Conservation (phyloP, 2,888 invertebrate genomes). For the Neelides folsomi region DNA sequence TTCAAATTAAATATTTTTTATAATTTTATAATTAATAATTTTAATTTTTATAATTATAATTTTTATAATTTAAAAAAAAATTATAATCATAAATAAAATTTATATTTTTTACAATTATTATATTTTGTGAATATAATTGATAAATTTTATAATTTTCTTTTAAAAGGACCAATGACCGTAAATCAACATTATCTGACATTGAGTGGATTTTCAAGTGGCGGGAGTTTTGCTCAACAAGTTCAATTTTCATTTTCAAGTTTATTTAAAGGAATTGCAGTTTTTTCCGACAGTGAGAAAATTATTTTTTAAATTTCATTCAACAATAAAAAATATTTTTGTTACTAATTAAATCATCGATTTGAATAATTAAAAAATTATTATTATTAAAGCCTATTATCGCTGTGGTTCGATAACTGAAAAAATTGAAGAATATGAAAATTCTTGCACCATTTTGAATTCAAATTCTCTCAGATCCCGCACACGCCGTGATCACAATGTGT, state of each 20-base stretch:
- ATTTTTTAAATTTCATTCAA: background rate
- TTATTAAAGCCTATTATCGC: conserved; percentile 25
- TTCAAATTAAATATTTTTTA: too few relatives aligned
- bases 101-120: too few relatives aligned
- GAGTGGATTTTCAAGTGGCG: conserved; percentile 31
- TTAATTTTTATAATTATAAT: too few relatives aligned
- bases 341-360: too few relatives aligned
- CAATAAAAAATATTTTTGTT: background rate
- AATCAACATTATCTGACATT: conserved; percentile 20
- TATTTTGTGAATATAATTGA: too few relatives aligned
- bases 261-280: conserved; percentile 29
- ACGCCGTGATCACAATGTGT: conserved; percentile 1
- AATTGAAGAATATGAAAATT: conserved; percentile 26
- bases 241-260: conserved; percentile 27
- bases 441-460: conserved; percentile 19
- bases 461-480: conserved; percentile 6
- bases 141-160: too few relatives aligned
- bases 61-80: too few relatives aligned
- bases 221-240: conserved; percentile 30
- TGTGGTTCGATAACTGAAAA: conserved; percentile 25
- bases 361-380: background rate
- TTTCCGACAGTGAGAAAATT: conserved; percentile 25
- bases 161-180: conserved; percentile 6
- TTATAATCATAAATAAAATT: too few relatives aligned
- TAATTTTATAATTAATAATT: too few relatives aligned